phyloP scores from a whole-genome alignment of 2,888 invertebrate genomes.

The Neoitamus cyanurus region DNA sequence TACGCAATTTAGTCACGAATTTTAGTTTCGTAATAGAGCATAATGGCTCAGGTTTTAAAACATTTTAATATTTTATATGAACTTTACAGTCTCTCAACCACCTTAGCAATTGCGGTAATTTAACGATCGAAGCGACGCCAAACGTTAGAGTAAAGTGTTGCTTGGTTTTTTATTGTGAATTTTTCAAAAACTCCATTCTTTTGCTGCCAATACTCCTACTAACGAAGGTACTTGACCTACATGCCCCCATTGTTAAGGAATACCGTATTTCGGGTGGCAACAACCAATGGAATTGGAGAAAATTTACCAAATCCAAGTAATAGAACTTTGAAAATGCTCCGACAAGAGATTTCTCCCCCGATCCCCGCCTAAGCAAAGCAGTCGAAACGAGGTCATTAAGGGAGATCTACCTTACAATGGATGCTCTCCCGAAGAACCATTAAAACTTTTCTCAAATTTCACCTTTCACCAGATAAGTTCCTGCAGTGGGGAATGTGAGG shows the following conservation, averaged over 20 bases:
- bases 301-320: background rate
- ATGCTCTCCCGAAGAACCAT: background rate
- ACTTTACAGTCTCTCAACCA: too few species aligned
- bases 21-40: too few species aligned
- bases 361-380: background rate
- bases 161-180: too few species aligned
- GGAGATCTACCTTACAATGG: background rate
- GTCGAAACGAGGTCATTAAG: background rate
- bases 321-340: background rate
- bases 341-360: background rate
- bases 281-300: background rate
- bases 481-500: background rate
- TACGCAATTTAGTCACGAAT: too few species aligned
- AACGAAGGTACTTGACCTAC: background rate
- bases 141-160: too few species aligned
- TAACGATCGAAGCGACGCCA: too few species aligned
- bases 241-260: background rate
- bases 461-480: background rate
- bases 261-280: background rate
- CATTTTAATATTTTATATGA: too few species aligned
- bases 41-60: too few species aligned
- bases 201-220: background rate
- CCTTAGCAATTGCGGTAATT: too few species aligned
- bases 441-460: background rate
- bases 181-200: background rate